Evolutionary conservation across 2,113 vertebrate genomes (phyloP).

Genomic region (Tetraodon nigroviridis): DNA sequence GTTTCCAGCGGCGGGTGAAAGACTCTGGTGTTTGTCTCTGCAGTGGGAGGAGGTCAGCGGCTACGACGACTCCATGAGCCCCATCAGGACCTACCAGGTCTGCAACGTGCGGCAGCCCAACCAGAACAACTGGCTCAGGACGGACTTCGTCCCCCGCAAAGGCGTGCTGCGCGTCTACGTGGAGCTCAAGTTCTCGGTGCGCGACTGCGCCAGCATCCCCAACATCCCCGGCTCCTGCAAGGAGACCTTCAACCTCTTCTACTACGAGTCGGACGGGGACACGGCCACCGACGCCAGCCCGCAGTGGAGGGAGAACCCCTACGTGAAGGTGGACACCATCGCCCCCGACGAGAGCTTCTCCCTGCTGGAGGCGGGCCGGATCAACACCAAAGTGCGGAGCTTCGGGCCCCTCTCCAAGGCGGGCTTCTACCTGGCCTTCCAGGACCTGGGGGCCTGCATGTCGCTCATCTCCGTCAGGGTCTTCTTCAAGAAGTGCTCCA

Average conservation of each 20-base stretch:
- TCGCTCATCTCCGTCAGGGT: slow-evolving; percentile 94
- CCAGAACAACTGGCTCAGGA: slow-evolving; percentile 99
- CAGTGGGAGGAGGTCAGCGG: slow-evolving; percentile 99
- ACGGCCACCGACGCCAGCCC: slow-evolving; percentile 86
- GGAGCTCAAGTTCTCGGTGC: slow-evolving; percentile 96
- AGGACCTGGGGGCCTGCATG: slow-evolving; percentile 97
- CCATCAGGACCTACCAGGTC: slow-evolving; percentile 98
- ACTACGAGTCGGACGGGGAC: slow-evolving; percentile 91
- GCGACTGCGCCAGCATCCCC: slow-evolving; percentile 97
- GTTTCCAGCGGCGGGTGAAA: slow-evolving; percentile 11
- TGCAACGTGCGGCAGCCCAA: slow-evolving; percentile 89
- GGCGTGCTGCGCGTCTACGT: slow-evolving; percentile 92
- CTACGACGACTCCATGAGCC: slow-evolving; percentile 95
- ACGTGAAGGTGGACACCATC: slow-evolving; percentile 98
- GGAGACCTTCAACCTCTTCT: slow-evolving; percentile 99
- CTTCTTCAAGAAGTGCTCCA: slow-evolving; percentile 98
- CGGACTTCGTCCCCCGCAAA: slow-evolving; percentile 86
- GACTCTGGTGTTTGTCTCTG: slow-evolving; percentile 15
- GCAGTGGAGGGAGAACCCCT: slow-evolving; percentile 97
- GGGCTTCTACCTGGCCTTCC: slow-evolving; percentile 97
- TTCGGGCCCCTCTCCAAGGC: slow-evolving; percentile 94
- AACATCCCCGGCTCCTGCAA: slow-evolving; percentile 98
- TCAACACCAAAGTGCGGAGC: slow-evolving; percentile 97
- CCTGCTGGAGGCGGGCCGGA: slow-evolving; percentile 84
- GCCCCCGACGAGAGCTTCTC: slow-evolving; percentile 97